Percentiles rank a stretch among this genome's conserved stretches.
Conservation (phyloP, 2,888 invertebrate genomes). For the Synanthedon formicaeformis region DNA sequence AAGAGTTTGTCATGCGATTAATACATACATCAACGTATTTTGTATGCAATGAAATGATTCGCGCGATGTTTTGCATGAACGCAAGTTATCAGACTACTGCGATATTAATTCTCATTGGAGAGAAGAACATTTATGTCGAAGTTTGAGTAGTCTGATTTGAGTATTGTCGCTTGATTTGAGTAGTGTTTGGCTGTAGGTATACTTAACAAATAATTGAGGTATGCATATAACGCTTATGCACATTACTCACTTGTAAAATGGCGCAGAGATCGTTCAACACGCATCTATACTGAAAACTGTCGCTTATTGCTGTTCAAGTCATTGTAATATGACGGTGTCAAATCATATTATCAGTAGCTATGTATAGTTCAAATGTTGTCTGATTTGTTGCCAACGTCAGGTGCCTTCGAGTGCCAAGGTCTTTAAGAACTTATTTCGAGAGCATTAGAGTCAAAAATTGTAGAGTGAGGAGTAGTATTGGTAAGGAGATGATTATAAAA, state of each 20-base stretch:
- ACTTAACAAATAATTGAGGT: constrained; percentile 16
- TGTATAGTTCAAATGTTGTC: constrained; percentile 1
- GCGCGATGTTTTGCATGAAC: constrained; percentile 48
- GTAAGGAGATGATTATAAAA: constrained; percentile 24
- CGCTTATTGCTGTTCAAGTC: constrained; percentile 29
- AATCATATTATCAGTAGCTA: neutral
- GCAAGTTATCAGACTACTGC: constrained; percentile 34
- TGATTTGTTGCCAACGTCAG: no score
- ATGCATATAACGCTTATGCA: constrained; percentile 48
- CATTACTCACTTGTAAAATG: constrained; percentile 17
- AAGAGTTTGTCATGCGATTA: neutral
- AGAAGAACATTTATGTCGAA: constrained; percentile 19
- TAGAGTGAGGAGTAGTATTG: no score
- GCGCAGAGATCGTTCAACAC: constrained; percentile 16
- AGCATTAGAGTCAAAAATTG: no score
- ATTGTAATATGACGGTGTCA: neutral
- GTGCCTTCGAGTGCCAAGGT: no score
- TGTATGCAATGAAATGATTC: constrained; percentile 15
- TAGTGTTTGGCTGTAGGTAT: constrained; percentile 50
- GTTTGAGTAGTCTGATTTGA: constrained; percentile 33
- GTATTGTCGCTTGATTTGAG: constrained; percentile 15
- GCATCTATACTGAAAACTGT: constrained; percentile 28
- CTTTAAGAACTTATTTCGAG: no score
- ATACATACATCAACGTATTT: neutral
- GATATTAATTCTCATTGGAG: constrained; percentile 18